Base-by-base conservation (phyloP, 2,888 invertebrate species). In the Ochropleura leucogaster region DNA sequence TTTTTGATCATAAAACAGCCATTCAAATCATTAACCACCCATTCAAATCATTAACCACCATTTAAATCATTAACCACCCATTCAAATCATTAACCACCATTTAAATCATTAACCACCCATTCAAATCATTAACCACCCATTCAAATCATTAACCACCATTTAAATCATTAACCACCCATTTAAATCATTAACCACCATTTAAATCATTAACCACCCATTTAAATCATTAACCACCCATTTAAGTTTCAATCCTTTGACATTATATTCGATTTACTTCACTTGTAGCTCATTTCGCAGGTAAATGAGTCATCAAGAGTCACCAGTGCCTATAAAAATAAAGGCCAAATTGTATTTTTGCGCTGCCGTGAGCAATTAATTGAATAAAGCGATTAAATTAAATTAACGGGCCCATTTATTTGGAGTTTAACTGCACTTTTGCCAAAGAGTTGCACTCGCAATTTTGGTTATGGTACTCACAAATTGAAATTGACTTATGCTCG, bases 321-420 rank as follows among this genome's bases (percentile, higher is more conserved):
- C 46, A 51, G 71, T 69, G 74, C 63, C 78, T 72, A 77, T 80
- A 74, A 85, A 85, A 85, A 84, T 84, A 86, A 86, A 86, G 55
- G 84, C 47, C 47, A 82, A 85, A 84, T 84, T 79, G 82, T 81
- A 84, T 87, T 83, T 85, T 87, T 84, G 78, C 78, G 69, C 80
- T 60, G 46, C 71, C 68, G 74, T 72, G 67, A 74, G 74, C 77
- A 76, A 87, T 87, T 87, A 87, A 87, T 87, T 84, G 87, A 84
- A 84, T 85, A 85, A 87, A 87, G 80, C 77, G 87, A 87, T 87
- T 87, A 79, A 87, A 87, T 87, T 83, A 83, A 87, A 87, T 87
- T 78, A 86, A 87, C 87, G 82, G 72, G 73, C 66, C 80, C 85
- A 87, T 87, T 87, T 79, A 79, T 87, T 87, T 84, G 79, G 68